Conservation (phyloP, 2,888 invertebrate species). For the Meloe dianella region DNA sequence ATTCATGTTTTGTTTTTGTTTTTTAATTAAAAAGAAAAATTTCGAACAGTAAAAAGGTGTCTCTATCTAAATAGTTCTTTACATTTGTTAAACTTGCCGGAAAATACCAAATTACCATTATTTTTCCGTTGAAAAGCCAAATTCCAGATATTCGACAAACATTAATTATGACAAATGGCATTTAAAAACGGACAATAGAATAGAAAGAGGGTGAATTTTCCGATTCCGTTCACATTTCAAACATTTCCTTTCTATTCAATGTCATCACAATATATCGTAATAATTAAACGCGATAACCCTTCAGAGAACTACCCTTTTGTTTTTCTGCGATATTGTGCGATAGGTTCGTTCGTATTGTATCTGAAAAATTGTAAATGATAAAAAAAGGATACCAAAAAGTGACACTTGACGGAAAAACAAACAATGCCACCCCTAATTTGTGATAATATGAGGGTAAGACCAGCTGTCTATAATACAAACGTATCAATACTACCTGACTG, state of each 20-base stretch:
- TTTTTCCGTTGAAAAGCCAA: slow-evolving; percentile 12
- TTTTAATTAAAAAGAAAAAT: not conserved
- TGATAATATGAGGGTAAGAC: slow-evolving; percentile 26
- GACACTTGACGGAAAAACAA: slow-evolving; percentile 33
- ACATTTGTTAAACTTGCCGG: not conserved
- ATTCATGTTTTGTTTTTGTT: not conserved
- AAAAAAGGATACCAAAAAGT: slow-evolving; percentile 6
- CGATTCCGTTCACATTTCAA: slow-evolving; percentile 8
- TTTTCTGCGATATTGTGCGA: slow-evolving; percentile 3
- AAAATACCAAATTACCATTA: slow-evolving; percentile 21
- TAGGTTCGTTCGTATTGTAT: not conserved
- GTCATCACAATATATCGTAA: slow-evolving; percentile 10
- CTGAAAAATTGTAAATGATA: slow-evolving; percentile 17
- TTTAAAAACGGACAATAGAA: not conserved
- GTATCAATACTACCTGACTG: slow-evolving; percentile 40
- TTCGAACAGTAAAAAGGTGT: slow-evolving; percentile 12
- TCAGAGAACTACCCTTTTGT: slow-evolving; percentile 1
- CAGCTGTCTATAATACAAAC: slow-evolving; percentile 37
- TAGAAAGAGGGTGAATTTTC: not conserved
- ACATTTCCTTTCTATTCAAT: slow-evolving; percentile 5
- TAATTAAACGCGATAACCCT: slow-evolving; percentile 23
- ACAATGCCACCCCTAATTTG: slow-evolving; percentile 29
- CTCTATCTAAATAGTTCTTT: not conserved
- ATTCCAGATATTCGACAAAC: slow-evolving; percentile 14
- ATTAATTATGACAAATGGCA: slow-evolving; percentile 15